Evolutionary conservation across 2,113 vertebrate species (phyloP).

Genomic region (Calidris pygmaea): DNA sequence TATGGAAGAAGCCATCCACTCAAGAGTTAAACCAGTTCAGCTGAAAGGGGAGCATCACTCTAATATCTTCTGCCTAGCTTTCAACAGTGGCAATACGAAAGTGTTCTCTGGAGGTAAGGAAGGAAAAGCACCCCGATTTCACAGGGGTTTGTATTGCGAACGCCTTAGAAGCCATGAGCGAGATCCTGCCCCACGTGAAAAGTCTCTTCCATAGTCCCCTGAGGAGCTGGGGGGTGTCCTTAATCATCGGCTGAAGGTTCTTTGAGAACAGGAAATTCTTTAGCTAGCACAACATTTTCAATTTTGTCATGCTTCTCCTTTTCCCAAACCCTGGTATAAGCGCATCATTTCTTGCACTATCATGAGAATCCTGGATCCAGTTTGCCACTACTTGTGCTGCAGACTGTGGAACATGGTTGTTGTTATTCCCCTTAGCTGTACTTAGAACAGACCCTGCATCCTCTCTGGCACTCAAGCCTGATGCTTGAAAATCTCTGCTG

Average conservation of each 20-base stretch:
- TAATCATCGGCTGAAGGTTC: not conserved
- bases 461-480: not conserved
- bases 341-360: fast-evolving
- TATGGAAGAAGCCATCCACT: conserved; percentile 93
- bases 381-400: not conserved
- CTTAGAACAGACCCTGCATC: not conserved
- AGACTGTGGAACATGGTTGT: not conserved
- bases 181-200: not conserved
- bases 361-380: not conserved
- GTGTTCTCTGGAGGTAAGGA: conserved; percentile 95
- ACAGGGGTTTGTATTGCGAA: not conserved
- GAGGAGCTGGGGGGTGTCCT: not conserved
- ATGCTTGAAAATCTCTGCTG: not conserved
- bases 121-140: not conserved
- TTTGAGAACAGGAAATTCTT: not conserved
- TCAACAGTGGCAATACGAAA: conserved; percentile 94
- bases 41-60: conserved; percentile 97
- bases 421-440: not conserved
- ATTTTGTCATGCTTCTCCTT: not conserved
- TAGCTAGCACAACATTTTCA: not conserved
- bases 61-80: conserved; percentile 98
- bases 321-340: not conserved
- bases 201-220: not conserved
- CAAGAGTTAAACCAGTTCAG: conserved; percentile 89
- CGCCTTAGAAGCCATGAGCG: not conserved